These are phyloP conservation scores for Anguilla megastoma DNA, from an alignment of 2,797 vertebrate species.

Conservation along the genomic window DNA sequence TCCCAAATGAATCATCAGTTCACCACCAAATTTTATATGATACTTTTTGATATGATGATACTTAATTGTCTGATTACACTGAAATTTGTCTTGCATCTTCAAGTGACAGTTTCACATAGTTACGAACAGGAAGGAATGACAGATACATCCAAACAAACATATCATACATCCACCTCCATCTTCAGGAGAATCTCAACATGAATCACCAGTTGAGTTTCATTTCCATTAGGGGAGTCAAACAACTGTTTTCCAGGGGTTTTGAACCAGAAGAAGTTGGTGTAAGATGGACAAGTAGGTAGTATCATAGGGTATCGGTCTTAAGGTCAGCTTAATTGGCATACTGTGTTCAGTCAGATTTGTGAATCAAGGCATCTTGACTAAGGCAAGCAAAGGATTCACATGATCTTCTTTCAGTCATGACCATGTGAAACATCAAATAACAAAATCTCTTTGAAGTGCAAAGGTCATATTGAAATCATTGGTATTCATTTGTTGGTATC, in stretches of 20 bases:
- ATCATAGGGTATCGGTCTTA: not conserved
- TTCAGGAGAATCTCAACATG: not conserved
- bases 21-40: not conserved
- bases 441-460: not conserved
- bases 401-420: not conserved
- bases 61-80: too few relatives aligned
- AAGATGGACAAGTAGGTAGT: not conserved
- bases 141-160: too few relatives aligned
- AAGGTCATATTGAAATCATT: conserved; percentile 3
- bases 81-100: too few relatives aligned
- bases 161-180: not conserved
- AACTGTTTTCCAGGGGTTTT: not conserved
- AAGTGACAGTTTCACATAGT: too few relatives aligned
- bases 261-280: not conserved
- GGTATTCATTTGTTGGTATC: not conserved
- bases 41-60: too few relatives aligned
- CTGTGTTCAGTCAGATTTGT: not conserved
- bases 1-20: not conserved
- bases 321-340: conserved; percentile 15
- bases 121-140: too few relatives aligned
- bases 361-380: not conserved
- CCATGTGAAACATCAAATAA: not conserved
- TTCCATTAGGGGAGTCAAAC: not conserved
- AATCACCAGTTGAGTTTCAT: not conserved
- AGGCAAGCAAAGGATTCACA: not conserved